Base-by-base conservation (phyloP, 1,140 invertebrate genomes). In the Bombus waltoni region DNA sequence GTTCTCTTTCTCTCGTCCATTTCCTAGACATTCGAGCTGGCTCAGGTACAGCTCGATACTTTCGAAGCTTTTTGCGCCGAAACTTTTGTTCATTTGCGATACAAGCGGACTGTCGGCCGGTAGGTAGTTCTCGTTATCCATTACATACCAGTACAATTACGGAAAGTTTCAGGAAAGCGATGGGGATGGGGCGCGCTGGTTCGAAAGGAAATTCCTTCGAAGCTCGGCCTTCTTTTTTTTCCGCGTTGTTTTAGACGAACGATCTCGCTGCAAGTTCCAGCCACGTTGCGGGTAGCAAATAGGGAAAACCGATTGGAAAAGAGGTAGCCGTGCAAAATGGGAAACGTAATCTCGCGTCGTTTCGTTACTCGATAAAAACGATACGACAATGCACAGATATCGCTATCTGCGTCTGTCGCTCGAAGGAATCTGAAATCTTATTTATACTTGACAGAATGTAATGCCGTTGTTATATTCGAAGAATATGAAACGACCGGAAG, bases 61-160 rank as follows among this genome's bases (percentile, higher is more conserved):
- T 84, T 70, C 85, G 35, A 81, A 83, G 80, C 85, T 87, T 79
- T 83, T 85, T 83, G 80, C 81, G 71, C 44, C 75, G 59, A 85
- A 88, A 91, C 87, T 91, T 90, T 91, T 87, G 88, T 90, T 90
- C 82, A 77, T 83, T 86, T 77, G 72, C 82, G 85, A 77, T 91
- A 88, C 86, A 88, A 86, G 77, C 81, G 62, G 40, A 71, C 75
- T 65, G 57, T 42, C 32, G 57, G 83, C 77, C 57, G 32, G 15
- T 53, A 53, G 44, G 71, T 40, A n/a, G 71, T 68, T 75, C 79
- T 86, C 79, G 76, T 86, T 86, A 83, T 83, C 73, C 80, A 53
- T 74, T 86, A 83, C 85, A 70, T 65, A 83, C 72, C 62, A 32
- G 62, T 53, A 68, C 80, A 70, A 86, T 83, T 83, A 83, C 72